These are phyloP conservation scores for Platerodrilus igneus DNA, from an alignment of 2,888 invertebrate species.

Conservation along the genomic window DNA sequence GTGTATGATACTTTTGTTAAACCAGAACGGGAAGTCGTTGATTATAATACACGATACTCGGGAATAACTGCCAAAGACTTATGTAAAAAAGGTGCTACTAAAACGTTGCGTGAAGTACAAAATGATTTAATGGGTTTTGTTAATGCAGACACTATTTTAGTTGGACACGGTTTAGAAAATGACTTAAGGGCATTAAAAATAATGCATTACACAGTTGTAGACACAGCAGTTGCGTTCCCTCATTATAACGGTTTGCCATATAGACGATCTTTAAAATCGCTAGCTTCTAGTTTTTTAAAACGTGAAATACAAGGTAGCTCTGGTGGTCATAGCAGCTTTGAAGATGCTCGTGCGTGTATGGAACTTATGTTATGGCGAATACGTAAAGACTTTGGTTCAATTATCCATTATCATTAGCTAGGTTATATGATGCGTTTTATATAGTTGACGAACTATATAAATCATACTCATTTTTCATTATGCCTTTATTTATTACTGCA, in stretches of 20 bases:
- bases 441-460: background rate
- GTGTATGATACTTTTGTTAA: constrained; percentile 82
- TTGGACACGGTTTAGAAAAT: constrained; percentile 94
- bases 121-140: constrained; percentile 77
- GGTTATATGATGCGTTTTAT: constrained; percentile 7
- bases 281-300: constrained; percentile 68
- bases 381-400: no score
- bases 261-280: constrained; percentile 74
- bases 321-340: constrained; percentile 84
- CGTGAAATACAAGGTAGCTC: constrained; percentile 74
- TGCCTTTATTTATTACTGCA: constrained; percentile 23
- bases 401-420: no score
- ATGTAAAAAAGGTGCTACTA: constrained; percentile 50
- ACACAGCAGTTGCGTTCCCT: constrained; percentile 86
- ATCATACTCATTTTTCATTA: constrained; percentile 5
- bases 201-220: constrained; percentile 78
- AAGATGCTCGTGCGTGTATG: constrained; percentile 88
- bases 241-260: constrained; percentile 79
- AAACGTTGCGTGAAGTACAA: constrained; percentile 76
- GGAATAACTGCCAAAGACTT: constrained; percentile 74
- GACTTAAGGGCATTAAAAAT: constrained; percentile 84
- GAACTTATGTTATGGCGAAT: constrained; percentile 82
- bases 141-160: constrained; percentile 77
- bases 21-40: constrained; percentile 78
- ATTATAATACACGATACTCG: constrained; percentile 93